phyloP scores from a whole-genome alignment of 2,113 vertebrate genomes.

The Cynocephalus volans region DNA sequence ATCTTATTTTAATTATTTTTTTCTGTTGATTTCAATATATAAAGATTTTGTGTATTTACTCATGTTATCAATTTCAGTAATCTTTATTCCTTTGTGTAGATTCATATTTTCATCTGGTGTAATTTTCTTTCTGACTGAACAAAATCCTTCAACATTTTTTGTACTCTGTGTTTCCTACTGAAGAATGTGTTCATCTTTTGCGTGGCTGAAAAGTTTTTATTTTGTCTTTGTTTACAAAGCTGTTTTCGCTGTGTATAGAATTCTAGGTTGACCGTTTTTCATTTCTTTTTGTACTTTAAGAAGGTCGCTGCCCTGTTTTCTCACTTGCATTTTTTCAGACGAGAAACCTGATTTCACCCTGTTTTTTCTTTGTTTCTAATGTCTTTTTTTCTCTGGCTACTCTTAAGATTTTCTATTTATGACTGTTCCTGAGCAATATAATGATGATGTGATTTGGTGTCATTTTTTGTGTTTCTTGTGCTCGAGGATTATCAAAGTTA shows the following conservation, averaged over 20 bases:
- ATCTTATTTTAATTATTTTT: neutral
- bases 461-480: neutral
- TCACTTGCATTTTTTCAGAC: neutral
- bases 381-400: neutral
- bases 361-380: neutral
- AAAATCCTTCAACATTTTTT: neutral
- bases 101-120: neutral
- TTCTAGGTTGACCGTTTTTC: neutral
- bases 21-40: neutral
- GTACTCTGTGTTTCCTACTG: neutral
- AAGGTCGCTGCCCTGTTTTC: neutral
- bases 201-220: neutral
- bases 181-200: neutral
- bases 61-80: neutral
- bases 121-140: neutral
- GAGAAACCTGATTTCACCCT: neutral
- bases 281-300: neutral
- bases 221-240: conserved; percentile 2
- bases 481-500: neutral
- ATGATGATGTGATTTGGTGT: neutral
- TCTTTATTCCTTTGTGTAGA: conserved; percentile 4
- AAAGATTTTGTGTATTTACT: neutral
- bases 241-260: neutral
- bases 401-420: conserved; percentile 24
- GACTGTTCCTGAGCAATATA: neutral